phyloP scores from a whole-genome alignment of 2,113 vertebrate species.

The Tretioscincus oriximinensis region DNA sequence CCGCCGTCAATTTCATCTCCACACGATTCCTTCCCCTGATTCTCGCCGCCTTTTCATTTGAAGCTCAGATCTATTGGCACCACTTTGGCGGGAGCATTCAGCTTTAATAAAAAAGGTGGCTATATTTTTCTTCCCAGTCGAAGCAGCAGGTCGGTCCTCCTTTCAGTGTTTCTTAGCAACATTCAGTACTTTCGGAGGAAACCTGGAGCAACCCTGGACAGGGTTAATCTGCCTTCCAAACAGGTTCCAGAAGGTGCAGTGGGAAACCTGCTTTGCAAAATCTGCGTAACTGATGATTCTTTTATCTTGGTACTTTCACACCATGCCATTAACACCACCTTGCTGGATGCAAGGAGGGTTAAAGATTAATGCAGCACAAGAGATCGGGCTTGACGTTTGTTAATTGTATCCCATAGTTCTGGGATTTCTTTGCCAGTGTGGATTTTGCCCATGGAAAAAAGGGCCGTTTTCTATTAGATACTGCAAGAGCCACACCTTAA shows the following conservation, averaged over 20 bases:
- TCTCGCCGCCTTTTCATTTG: not conserved
- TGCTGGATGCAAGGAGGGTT: not conserved
- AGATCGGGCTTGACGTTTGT: slow-evolving; percentile 18
- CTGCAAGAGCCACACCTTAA: not conserved
- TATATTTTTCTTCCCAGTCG: not conserved
- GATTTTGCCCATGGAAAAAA: no score
- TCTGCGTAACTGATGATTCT: slow-evolving; percentile 13
- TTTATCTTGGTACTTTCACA: slow-evolving; percentile 33
- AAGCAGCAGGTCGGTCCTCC: not conserved
- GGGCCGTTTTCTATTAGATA: not conserved
- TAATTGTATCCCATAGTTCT: slow-evolving; percentile 2
- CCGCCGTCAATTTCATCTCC: not conserved
- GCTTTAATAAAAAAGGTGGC: not conserved
- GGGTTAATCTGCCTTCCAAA: not conserved
- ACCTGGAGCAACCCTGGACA: not conserved
- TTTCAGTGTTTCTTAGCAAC: not conserved
- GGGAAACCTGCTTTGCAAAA: not conserved
- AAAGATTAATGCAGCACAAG: not conserved
- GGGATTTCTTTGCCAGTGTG: no score
- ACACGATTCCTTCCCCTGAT: not conserved
- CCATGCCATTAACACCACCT: slow-evolving; percentile 16
- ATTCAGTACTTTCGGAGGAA: not conserved
- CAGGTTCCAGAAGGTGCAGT: not conserved
- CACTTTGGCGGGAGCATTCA: not conserved
- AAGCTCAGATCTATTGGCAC: not conserved